Base-by-base conservation (phyloP, 2,113 vertebrate species). In the Dipodomys ordii region DNA sequence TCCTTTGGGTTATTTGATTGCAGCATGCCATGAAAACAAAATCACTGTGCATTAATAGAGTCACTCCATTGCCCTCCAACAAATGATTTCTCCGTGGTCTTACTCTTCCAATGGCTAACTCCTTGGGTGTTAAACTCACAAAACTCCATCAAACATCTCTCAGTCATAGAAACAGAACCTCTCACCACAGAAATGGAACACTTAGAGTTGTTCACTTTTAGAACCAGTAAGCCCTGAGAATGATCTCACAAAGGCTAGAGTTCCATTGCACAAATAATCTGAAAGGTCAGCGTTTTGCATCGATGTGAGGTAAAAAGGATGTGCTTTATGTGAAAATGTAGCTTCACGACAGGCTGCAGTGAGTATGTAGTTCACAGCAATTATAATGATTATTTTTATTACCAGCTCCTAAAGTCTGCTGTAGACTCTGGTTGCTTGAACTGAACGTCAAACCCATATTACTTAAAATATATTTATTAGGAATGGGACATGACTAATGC, bases 381-480 rank as follows among this genome's bases (percentile, higher is more conserved):
- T 53, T 90, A 53, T 10, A 46, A 3, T 64, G n/a, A 44, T 23
- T 19, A n/a, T 71, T 28, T 10, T 5, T 62, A 4, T 27, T 73
- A 57, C 64, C 11, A 64, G 15, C 65, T 80, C 79, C 77, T 27
- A 65, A 71, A 96, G 27, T 67, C 12, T 83, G 27, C 20, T 30
- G 57, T 39, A 49, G 81, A 82, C 25, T 77, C 77, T 25, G 71
- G 83, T 49, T 72, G 46, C 19, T 62, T 68, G 88, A 94, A 73
- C 27, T 84, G 49, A 72, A 69, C 53, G 18, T 94, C 74, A 64
- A 69, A 22, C 19, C n/a, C n/a, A 60, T 6, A 27, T 30, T 18
- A 67, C 79, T 74, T 46, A 88, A 35, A 27, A 88, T 23, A 39
- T 85, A 35, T 81, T 84, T 89, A 73, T 7, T 93, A 62, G 62